Percentiles rank a stretch among this genome's conserved stretches.
phyloP scores from a whole-genome alignment of 1,140 invertebrate genomes.

The Nomia melanderi region DNA sequence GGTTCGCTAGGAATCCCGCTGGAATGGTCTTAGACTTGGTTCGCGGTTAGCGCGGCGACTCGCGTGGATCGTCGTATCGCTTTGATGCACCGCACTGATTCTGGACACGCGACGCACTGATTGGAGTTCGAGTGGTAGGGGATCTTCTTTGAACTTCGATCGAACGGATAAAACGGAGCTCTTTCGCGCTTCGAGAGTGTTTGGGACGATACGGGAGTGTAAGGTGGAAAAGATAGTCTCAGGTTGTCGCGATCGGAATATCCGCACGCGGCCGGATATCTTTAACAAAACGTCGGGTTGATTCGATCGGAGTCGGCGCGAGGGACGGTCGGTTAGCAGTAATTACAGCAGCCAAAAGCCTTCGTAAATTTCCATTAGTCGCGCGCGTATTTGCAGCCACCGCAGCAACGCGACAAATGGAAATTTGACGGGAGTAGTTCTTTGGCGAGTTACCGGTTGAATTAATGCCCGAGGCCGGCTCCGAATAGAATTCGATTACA shows the following conservation, averaged over 20 bases:
- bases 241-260: no score
- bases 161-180: no score
- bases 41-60: no score
- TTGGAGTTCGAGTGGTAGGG: no score
- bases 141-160: no score
- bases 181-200: no score
- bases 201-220: no score
- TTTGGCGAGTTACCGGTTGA: constrained; percentile 29
- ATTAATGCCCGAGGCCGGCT: constrained; percentile 24
- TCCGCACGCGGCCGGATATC: neutral
- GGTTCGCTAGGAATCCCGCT: neutral
- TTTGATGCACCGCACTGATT: no score
- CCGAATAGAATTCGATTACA: constrained; percentile 39
- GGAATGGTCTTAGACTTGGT: neutral
- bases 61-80: no score
- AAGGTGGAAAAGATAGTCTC: no score
- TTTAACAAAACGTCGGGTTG: neutral
- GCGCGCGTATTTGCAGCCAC: constrained; percentile 18
- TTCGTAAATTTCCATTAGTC: constrained; percentile 25
- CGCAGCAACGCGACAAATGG: constrained; percentile 35
- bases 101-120: no score
- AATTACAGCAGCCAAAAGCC: neutral
- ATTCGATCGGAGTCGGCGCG: neutral
- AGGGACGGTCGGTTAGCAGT: constrained; percentile 13
- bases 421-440: constrained; percentile 38